phyloP scores from a whole-genome alignment of 2,797 vertebrate species.

The Tragelaphus eurycerus region DNA sequence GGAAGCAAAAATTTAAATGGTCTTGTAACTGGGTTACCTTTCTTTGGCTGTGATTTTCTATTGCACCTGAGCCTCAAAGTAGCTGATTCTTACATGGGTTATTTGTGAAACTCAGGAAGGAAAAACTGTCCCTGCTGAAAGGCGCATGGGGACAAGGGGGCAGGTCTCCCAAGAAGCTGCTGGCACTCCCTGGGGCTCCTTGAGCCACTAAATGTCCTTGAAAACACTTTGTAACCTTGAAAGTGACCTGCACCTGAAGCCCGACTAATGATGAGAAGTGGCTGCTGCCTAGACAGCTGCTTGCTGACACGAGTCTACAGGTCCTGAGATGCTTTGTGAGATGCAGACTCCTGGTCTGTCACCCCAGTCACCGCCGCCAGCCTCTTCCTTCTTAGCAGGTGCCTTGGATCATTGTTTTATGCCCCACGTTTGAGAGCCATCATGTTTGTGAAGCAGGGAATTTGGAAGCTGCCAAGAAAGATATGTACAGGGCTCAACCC shows the following conservation, averaged over 20 bases:
- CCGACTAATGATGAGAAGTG: not conserved
- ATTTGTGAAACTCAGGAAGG: not conserved
- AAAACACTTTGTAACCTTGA: not conserved
- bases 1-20: not conserved
- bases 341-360: not conserved
- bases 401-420: not conserved
- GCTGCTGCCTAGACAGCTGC: not conserved
- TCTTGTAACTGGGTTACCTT: not conserved
- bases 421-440: not conserved
- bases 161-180: not conserved
- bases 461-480: not conserved
- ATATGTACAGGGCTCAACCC: not conserved
- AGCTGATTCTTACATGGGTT: not conserved
- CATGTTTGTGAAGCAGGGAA: not conserved
- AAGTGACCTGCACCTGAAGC: not conserved
- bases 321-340: not conserved
- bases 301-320: not conserved
- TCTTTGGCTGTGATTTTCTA: not conserved
- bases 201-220: not conserved
- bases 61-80: not conserved
- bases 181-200: not conserved
- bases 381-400: not conserved
- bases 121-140: not conserved
- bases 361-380: not conserved
- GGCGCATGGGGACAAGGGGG: accelerated